These are phyloP conservation scores for Pandemis cinnamomeana DNA, from an alignment of 2,888 invertebrate species.

Conservation along the genomic window DNA sequence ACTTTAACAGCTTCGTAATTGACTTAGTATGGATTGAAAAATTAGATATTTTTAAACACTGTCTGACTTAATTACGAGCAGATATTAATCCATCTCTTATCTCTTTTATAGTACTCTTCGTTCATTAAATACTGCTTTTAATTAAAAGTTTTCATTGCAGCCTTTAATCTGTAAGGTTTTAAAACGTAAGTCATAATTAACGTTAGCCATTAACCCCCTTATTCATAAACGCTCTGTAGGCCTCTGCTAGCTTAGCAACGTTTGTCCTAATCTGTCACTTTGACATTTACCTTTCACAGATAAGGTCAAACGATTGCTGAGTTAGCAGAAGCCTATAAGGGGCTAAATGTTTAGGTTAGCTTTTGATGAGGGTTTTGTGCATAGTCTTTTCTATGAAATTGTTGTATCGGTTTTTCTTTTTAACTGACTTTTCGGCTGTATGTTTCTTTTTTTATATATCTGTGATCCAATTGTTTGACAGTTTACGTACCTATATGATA, in stretches of 20 bases:
- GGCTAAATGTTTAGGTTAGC: not conserved
- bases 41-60: not conserved
- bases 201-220: not conserved
- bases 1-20: not conserved
- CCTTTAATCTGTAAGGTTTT: constrained; percentile 12
- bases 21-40: not conserved
- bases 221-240: no score
- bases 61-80: constrained; percentile 1
- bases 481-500: no score
- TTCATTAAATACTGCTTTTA: constrained; percentile 3
- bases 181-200: constrained; percentile 6
- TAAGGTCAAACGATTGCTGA: no score
- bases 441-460: no score
- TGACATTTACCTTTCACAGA: no score
- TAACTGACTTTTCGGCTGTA: no score
- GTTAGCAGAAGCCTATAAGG: no score
- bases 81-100: constrained; percentile 17
- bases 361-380: not conserved
- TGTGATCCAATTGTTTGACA: no score
- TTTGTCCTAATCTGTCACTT: no score
- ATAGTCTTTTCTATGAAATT: not conserved
- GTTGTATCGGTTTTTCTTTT: not conserved
- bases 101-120: not conserved
- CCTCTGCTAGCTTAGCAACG: no score
- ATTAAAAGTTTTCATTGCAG: constrained; percentile 29